Conservation (phyloP, 2,113 vertebrate species). For the Glaucidium brasilianum region DNA sequence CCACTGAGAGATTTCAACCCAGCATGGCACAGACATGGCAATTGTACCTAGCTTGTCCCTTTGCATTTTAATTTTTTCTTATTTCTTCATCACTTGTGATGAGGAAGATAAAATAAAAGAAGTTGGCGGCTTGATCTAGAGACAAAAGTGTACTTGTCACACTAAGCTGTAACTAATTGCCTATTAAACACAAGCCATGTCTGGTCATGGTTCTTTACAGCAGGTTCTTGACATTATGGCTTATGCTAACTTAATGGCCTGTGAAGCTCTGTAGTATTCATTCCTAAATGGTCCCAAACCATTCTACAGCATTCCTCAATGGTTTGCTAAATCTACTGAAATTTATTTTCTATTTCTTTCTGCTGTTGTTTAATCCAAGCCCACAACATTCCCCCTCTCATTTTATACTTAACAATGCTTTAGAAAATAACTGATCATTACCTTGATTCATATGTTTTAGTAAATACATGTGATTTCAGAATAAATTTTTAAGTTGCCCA, state of each 20-base stretch:
- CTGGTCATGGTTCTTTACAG: background rate
- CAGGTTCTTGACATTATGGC: background rate
- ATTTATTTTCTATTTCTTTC: background rate
- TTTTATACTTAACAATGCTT: background rate
- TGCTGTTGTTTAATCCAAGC: background rate
- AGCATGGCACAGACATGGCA: background rate
- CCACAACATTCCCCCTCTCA: rapidly evolving
- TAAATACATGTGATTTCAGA: background rate
- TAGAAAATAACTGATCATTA: background rate
- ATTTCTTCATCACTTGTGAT: background rate
- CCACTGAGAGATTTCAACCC: background rate
- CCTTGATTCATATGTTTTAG: background rate
- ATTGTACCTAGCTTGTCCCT: background rate
- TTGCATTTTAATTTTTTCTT: background rate
- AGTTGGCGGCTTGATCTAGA: background rate
- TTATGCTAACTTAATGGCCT: background rate
- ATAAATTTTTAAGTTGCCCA: background rate
- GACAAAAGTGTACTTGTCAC: background rate
- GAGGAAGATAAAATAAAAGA: background rate
- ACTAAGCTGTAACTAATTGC: background rate
- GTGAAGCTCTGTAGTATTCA: background rate
- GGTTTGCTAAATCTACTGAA: background rate
- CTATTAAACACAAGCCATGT: background rate
- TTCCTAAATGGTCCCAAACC: background rate
- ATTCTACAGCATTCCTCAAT: background rate